Conservation (phyloP, 23 tunicate genomes). For the Trididemnum clinides region DNA sequence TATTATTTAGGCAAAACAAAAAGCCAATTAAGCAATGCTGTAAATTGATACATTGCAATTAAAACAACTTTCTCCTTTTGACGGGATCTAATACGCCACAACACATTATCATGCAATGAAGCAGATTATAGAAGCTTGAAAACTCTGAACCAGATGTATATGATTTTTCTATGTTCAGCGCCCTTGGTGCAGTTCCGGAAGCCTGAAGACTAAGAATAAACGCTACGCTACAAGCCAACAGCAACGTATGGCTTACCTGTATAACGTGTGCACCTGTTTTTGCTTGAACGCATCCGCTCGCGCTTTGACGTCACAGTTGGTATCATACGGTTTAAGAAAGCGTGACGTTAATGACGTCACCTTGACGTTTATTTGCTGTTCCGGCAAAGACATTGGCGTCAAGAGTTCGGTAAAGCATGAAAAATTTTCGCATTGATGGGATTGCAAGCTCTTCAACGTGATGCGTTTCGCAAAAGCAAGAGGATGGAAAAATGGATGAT, state of each 20-base stretch:
- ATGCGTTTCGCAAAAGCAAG: slow-evolving; percentile 35
- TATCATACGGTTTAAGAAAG: not conserved
- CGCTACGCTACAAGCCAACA: not conserved
- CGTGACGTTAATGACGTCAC: not conserved
- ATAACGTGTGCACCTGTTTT: not conserved
- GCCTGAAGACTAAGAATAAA: too few relatives aligned
- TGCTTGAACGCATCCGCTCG: not conserved
- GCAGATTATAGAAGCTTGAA: too few relatives aligned
- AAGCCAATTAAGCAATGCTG: too few relatives aligned
- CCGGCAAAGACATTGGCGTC: not conserved
- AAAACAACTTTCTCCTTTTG: too few relatives aligned
- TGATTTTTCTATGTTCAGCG: too few relatives aligned
- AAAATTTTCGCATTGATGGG: not conserved
- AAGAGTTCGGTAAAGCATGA: not conserved
- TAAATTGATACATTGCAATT: too few relatives aligned
- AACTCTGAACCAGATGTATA: too few relatives aligned
- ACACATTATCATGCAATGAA: too few relatives aligned
- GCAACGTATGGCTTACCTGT: not conserved
- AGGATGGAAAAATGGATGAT: slow-evolving; percentile 51
- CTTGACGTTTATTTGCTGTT: not conserved
- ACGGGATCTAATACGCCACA: too few relatives aligned
- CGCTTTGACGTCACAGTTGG: not conserved
- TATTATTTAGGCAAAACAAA: too few relatives aligned
- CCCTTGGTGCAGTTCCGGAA: too few relatives aligned
- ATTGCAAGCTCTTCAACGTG: not conserved